Evolutionary conservation across 2,888 invertebrate genomes (phyloP).

Genomic region (Agrochola litura): DNA sequence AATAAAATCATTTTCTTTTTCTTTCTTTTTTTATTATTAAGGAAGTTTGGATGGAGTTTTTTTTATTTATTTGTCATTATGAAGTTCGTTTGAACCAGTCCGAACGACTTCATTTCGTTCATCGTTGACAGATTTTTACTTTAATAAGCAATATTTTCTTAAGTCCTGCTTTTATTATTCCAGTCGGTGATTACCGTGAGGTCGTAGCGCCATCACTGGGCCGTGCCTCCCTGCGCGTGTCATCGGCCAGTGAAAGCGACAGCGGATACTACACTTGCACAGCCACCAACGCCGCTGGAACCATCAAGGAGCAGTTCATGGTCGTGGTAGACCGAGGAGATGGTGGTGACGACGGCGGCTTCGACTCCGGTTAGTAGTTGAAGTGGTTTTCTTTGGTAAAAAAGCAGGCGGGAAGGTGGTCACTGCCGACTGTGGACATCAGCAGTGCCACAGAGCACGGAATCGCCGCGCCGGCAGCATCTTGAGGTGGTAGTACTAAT

Average conservation of each 20-base stretch:
- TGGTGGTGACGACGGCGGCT: slow-evolving; percentile 61
- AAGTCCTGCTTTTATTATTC: slow-evolving; percentile 3
- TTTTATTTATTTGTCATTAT: background rate
- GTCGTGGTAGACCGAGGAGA: slow-evolving; percentile 89
- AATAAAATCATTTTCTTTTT: no score
- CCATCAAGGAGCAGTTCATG: slow-evolving; percentile 91
- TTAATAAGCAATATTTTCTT: background rate
- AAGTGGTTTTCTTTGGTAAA: background rate
- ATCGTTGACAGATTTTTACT: no score
- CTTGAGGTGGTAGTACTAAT: background rate
- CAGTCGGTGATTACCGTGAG: slow-evolving; percentile 69
- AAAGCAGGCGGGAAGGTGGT: background rate
- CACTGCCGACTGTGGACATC: background rate
- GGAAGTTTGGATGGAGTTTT: background rate
- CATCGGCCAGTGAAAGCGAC: slow-evolving; percentile 85
- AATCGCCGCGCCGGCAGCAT: no score
- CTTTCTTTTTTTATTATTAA: no score
- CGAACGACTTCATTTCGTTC: background rate
- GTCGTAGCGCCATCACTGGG: slow-evolving; percentile 74
- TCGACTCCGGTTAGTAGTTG: slow-evolving; percentile 21
- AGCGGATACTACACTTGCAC: slow-evolving; percentile 94
- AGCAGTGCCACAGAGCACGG: background rate
- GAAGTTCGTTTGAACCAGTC: background rate
- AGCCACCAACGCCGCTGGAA: slow-evolving; percentile 92
- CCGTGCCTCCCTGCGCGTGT: slow-evolving; percentile 79